Conservation (phyloP, 2,888 invertebrate genomes). For the Melanostoma mellinum region DNA sequence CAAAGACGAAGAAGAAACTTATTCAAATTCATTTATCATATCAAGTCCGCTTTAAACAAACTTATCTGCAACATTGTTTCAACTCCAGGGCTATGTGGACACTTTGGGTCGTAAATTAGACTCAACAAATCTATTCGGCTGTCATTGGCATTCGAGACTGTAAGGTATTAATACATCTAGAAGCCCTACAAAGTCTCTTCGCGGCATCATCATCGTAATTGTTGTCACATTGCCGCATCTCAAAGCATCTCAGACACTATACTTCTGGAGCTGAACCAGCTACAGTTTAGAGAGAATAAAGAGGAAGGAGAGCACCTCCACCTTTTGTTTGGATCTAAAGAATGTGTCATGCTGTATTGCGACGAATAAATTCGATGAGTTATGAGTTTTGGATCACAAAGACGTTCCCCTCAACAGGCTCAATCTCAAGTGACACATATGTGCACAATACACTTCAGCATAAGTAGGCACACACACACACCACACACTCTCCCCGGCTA, state of each 20-base stretch:
- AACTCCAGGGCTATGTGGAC: conserved; percentile 33
- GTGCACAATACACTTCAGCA: background rate
- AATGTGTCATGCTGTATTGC: conserved; percentile 73
- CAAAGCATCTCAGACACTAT: conserved; percentile 19
- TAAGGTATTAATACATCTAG: conserved; percentile 57
- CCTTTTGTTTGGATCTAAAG: conserved; percentile 71
- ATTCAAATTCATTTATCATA: too few species aligned
- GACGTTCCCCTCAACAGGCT: conserved; percentile 28
- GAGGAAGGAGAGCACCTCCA: conserved; percentile 47
- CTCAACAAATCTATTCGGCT: conserved; percentile 53
- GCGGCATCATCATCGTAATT: conserved; percentile 38
- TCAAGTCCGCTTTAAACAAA: conserved; percentile 17
- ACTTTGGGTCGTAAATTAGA: conserved; percentile 47
- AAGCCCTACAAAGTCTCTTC: conserved; percentile 32
- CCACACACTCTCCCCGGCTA: background rate
- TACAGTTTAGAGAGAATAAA: background rate
- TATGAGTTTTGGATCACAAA: conserved; percentile 67
- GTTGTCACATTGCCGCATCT: conserved; percentile 34
- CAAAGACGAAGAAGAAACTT: too few species aligned
- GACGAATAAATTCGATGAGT: conserved; percentile 72
- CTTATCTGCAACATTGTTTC: conserved; percentile 50
- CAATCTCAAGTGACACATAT: conserved; percentile 62
- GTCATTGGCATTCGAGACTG: conserved; percentile 45
- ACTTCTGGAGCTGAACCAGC: conserved; percentile 12
- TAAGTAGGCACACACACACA: background rate